These are phyloP conservation scores for Flabesymbios commensalis DNA, from an alignment of 2,888 invertebrate genomes.

Conservation along the genomic window DNA sequence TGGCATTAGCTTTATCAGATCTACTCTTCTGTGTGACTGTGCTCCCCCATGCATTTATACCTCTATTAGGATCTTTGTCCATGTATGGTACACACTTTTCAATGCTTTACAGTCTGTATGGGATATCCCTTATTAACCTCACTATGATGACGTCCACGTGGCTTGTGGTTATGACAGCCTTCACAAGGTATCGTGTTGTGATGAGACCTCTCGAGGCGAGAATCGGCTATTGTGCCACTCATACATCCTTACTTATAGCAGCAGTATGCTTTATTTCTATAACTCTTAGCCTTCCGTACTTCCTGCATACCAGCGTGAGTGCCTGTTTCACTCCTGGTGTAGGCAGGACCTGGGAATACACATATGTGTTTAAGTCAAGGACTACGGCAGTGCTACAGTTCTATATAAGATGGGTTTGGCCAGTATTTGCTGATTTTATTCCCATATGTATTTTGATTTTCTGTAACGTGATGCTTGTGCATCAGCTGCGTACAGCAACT, in stretches of 20 bases:
- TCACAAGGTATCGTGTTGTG: conserved; percentile 76
- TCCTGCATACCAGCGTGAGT: conserved; percentile 10
- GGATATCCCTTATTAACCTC: conserved; percentile 49
- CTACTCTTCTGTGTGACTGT: no score
- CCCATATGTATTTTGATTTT: conserved; percentile 49
- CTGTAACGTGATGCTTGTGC: conserved; percentile 50
- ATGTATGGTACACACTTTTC: no score
- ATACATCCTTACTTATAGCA: conserved; percentile 68
- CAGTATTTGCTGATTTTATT: conserved; percentile 49
- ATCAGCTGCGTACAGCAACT: conserved; percentile 47
- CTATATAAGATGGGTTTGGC: conserved; percentile 40
- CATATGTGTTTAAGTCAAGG: neutral
- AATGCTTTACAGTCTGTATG: conserved; percentile 49
- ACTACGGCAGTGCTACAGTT: neutral
- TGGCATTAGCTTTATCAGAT: no score
- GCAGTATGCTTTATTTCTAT: conserved; percentile 71
- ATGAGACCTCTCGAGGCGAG: conserved; percentile 70
- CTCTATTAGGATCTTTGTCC: no score
- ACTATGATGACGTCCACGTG: conserved; percentile 72
- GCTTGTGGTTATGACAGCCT: conserved; percentile 75
- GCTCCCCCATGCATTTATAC: no score
- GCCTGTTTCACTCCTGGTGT: no score
- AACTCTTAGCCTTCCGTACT: conserved; percentile 69
- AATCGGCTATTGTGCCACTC: conserved; percentile 66
- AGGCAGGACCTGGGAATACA: no score